Percentiles rank a stretch among this genome's conserved stretches.
Conservation (phyloP, 1,140 invertebrate species). For the Lycorma delicatula region DNA sequence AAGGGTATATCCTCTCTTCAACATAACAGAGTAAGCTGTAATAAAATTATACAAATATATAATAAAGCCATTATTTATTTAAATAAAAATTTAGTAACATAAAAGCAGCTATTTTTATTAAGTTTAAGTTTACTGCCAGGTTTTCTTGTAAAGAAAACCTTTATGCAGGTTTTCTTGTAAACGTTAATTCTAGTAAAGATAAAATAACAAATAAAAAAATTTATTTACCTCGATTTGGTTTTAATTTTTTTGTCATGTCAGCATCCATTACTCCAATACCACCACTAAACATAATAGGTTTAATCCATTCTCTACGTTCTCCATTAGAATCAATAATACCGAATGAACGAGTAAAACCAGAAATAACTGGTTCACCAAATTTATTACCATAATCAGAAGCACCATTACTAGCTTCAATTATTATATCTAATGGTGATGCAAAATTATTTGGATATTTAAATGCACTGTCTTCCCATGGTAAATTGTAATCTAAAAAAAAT, state of each 20-base stretch:
- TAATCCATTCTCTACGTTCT: slow-evolving; percentile 85
- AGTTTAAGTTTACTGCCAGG: too few species aligned
- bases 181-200: too few species aligned
- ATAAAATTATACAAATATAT: too few species aligned
- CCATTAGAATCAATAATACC: slow-evolving; percentile 58
- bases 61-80: too few species aligned
- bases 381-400: slow-evolving; percentile 99
- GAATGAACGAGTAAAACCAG: slow-evolving; percentile 87
- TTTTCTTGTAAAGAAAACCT: too few species aligned
- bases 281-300: slow-evolving; percentile 98
- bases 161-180: too few species aligned
- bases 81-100: too few species aligned
- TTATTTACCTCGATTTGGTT: slow-evolving; percentile 55
- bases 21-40: too few species aligned
- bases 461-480: slow-evolving; percentile 79
- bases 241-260: slow-evolving; percentile 63
- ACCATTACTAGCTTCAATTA: slow-evolving; percentile 94
- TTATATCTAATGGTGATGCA: slow-evolving; percentile 75
- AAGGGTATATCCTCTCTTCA: too few species aligned
- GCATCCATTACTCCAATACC: slow-evolving; percentile 86
- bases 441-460: slow-evolving; percentile 81
- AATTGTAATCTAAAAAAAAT: slow-evolving; percentile 54
- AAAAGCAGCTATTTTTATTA: too few species aligned
- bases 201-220: too few species aligned
- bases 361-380: slow-evolving; percentile 92